phyloP scores from a whole-genome alignment of 2,888 invertebrate genomes.

The Netelia virgata region DNA sequence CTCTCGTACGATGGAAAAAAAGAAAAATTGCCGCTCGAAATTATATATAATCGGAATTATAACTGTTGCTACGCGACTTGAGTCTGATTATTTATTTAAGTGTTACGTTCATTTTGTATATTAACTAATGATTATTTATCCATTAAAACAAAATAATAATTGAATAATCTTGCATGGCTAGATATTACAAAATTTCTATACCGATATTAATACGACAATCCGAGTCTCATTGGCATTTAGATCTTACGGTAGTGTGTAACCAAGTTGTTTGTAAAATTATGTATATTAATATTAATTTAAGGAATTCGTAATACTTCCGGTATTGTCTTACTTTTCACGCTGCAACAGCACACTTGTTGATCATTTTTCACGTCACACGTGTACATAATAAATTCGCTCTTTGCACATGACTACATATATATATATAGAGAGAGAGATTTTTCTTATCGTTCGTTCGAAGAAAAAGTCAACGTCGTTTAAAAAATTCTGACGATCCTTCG shows the following conservation, averaged over 20 bases:
- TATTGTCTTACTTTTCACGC: conserved; percentile 25
- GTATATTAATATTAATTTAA: conserved; percentile 59
- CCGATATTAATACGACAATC: conserved; percentile 38
- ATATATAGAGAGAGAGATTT: too few species aligned
- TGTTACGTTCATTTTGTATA: conserved; percentile 63
- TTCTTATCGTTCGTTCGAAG: conserved; percentile 29
- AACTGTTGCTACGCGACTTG: conserved; percentile 60
- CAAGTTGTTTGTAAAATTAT: conserved; percentile 58
- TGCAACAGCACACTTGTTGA: conserved; percentile 41
- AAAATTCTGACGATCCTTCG: neutral
- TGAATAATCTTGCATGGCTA: conserved; percentile 60
- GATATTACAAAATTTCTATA: conserved; percentile 41
- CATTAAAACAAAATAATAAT: conserved; percentile 31
- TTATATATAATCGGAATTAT: conserved; percentile 34
- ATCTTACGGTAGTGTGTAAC: conserved; percentile 58
- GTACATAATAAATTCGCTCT: conserved; percentile 69
- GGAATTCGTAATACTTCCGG: conserved; percentile 14
- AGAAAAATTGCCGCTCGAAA: conserved; percentile 2
- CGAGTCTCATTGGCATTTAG: conserved; percentile 48
- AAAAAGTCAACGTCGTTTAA: neutral
- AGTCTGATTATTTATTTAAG: conserved; percentile 63
- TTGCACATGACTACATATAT: conserved; percentile 49
- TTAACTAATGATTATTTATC: conserved; percentile 52
- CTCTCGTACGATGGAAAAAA: conserved; percentile 2
- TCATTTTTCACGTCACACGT: conserved; percentile 52